Evolutionary conservation across 2,113 vertebrate species (phyloP).

Genomic region (Pedetes capensis): DNA sequence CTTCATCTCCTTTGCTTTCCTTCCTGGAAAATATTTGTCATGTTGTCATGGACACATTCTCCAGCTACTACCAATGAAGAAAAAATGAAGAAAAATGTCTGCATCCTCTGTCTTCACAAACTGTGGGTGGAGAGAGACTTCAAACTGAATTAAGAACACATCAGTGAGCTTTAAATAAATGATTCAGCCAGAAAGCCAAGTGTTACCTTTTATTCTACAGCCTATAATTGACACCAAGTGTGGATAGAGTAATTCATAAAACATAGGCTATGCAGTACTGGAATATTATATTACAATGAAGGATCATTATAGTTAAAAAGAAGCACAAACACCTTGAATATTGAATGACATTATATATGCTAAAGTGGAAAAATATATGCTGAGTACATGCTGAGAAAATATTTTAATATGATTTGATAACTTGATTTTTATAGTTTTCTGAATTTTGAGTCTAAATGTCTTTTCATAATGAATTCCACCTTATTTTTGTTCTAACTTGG

Average conservation of each 20-base stretch:
- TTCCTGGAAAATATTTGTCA: constrained; percentile 62
- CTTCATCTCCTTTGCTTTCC: background rate
- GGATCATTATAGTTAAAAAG: constrained; percentile 71
- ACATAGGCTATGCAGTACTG: constrained; percentile 65
- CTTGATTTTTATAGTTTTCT: background rate
- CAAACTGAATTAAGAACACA: constrained; percentile 72
- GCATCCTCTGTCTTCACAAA: constrained; percentile 29
- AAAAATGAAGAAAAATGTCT: constrained; percentile 71
- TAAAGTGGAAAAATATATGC: background rate
- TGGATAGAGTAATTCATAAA: constrained; percentile 74
- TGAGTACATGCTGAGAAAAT: background rate
- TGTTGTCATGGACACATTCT: constrained; percentile 47
- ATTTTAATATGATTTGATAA: constrained; percentile 20
- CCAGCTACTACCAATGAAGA: constrained; percentile 52
- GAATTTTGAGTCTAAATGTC: background rate
- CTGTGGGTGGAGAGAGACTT: constrained; percentile 60
- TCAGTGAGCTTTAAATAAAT: constrained; percentile 73
- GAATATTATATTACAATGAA: constrained; percentile 74
- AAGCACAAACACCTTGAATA: constrained; percentile 60
- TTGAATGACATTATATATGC: constrained; percentile 53
- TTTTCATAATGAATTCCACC: background rate
- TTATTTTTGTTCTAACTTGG: background rate
- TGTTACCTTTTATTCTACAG: constrained; percentile 74
- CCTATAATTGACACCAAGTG: constrained; percentile 73
- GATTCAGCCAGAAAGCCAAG: constrained; percentile 71